These are phyloP conservation scores for Horisme vitalbata DNA, from an alignment of 2,888 invertebrate species.

Conservation along the genomic window DNA sequence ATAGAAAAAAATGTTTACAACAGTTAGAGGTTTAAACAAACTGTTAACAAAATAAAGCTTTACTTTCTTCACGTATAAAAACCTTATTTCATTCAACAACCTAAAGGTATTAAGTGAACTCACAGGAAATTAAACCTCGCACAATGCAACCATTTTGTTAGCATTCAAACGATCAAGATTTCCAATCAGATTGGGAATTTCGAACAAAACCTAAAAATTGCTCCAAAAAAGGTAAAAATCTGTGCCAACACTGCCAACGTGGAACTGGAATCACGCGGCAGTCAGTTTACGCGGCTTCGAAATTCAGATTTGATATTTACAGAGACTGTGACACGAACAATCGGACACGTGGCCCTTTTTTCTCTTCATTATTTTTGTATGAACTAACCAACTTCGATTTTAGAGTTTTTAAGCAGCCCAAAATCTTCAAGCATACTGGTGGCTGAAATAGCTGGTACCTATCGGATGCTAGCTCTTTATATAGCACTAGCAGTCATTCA, in stretches of 20 bases:
- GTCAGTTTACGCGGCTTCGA: slow-evolving; percentile 6
- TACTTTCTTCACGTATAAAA: background rate
- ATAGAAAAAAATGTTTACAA: too few relatives aligned
- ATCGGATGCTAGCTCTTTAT: too few relatives aligned
- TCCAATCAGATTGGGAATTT: slow-evolving; percentile 19
- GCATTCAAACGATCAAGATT: slow-evolving; percentile 16
- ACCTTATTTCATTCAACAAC: background rate
- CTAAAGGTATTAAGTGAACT: background rate
- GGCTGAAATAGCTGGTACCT: too few relatives aligned
- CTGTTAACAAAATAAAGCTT: background rate
- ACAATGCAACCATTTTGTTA: slow-evolving; percentile 14
- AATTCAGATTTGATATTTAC: slow-evolving; percentile 11
- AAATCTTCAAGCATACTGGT: too few relatives aligned
- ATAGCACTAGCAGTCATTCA: too few relatives aligned
- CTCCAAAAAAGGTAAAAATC: slow-evolving; percentile 8
- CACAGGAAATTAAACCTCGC: slow-evolving; percentile 5
- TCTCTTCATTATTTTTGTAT: too few relatives aligned
- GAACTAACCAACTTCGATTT: too few relatives aligned
- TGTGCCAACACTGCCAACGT: slow-evolving; percentile 19
- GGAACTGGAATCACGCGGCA: slow-evolving; percentile 18
- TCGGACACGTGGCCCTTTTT: background rate
- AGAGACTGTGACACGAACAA: slow-evolving; percentile 9
- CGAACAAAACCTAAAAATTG: slow-evolving; percentile 9
- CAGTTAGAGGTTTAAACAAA: too few relatives aligned
- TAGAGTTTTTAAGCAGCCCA: too few relatives aligned